Conservation (phyloP, 2,888 invertebrate species). For the Lamellibrachia satsuma region DNA sequence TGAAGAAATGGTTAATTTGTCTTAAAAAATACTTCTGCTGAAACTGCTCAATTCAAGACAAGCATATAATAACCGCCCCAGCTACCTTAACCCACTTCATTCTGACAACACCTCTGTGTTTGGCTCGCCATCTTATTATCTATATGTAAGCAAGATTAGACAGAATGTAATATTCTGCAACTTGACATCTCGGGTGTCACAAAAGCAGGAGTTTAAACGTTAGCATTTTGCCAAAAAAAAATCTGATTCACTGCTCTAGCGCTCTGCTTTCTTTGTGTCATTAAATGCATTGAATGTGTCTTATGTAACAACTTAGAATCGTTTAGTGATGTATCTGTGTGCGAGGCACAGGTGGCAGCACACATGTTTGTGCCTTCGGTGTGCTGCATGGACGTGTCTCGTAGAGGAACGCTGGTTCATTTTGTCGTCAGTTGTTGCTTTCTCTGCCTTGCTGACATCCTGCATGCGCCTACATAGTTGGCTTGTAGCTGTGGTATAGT, state of each 20-base stretch:
- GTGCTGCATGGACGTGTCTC: not conserved
- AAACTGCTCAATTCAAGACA: no score
- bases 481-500: not conserved
- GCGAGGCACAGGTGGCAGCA: not conserved
- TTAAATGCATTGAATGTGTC: not conserved
- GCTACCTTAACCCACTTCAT: no score
- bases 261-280: no score
- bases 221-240: no score
- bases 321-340: not conserved
- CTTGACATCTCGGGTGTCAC: not conserved
- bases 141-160: not conserved
- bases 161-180: not conserved
- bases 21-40: no score
- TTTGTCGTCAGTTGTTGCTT: not conserved
- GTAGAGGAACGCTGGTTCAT: not conserved
- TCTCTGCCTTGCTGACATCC: slow-evolving; percentile 13
- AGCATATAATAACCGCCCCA: no score
- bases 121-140: no score
- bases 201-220: not conserved
- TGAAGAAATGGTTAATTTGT: no score
- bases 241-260: no score
- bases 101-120: no score
- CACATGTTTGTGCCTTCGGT: not conserved
- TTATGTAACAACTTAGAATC: not conserved
- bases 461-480: slow-evolving; percentile 5